A percentile compares a stretch with the other conserved stretches of the same genome.
phyloP scores from a whole-genome alignment of 2,113 vertebrate genomes.

The Hydrolagus affinis region DNA sequence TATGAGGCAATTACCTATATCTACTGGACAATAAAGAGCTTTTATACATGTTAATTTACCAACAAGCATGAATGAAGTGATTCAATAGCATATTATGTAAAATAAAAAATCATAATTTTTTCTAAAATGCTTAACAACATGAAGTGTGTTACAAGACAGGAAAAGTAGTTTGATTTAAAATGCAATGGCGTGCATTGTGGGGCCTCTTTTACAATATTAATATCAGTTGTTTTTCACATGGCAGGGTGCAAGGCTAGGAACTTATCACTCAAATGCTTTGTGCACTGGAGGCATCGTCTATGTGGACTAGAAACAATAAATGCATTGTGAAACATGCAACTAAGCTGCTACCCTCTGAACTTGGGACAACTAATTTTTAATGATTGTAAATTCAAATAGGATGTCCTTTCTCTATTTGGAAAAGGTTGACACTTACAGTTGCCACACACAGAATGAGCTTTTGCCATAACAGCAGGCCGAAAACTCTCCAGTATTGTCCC shows the following conservation, averaged over 20 bases:
- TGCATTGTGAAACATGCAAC: conserved; percentile 1
- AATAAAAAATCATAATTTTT: too few relatives aligned
- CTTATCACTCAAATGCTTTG: background rate
- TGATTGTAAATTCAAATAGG: background rate
- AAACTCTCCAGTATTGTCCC: background rate
- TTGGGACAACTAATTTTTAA: background rate
- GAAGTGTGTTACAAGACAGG: too few relatives aligned
- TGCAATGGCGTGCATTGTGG: background rate
- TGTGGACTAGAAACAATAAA: background rate
- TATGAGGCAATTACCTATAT: too few relatives aligned
- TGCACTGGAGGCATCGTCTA: background rate
- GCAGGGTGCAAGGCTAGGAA: conserved; percentile 9
- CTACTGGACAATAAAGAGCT: too few relatives aligned
- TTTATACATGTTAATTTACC: too few relatives aligned
- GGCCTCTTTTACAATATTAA: conserved; percentile 10
- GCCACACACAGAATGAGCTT: background rate
- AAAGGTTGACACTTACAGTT: background rate
- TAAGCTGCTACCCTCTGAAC: background rate
- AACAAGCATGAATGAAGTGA: too few relatives aligned
- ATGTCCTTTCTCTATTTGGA: background rate
- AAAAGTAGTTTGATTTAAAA: background rate
- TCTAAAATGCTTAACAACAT: too few relatives aligned
- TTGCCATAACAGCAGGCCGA: background rate
- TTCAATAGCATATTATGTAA: too few relatives aligned
- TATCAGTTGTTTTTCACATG: conserved; percentile 18